A percentile compares a stretch with the other conserved stretches of the same genome.
Evolutionary conservation across 2,888 invertebrate species (phyloP).

Genomic region (Pollenia amentaria): DNA sequence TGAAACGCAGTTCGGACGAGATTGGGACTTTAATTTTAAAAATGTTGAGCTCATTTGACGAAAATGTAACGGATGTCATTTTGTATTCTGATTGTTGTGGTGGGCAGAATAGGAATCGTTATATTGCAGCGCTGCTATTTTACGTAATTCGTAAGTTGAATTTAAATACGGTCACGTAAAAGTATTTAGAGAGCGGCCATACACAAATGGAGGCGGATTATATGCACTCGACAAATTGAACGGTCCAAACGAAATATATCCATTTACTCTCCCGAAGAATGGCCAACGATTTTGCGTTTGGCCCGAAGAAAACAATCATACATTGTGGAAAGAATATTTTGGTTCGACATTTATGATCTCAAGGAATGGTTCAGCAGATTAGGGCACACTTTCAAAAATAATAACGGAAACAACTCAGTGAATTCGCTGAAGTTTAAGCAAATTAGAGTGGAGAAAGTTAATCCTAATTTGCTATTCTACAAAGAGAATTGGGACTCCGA

Average conservation of each 20-base stretch:
- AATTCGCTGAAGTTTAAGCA: constrained; percentile 17
- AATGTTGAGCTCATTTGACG: no score
- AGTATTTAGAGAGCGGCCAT: no score
- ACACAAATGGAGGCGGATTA: constrained; percentile 11
- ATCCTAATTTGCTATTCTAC: constrained; percentile 40
- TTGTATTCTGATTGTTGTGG: no score
- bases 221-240: constrained; percentile 35
- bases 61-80: no score
- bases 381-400: constrained; percentile 42
- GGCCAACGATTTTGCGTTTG: constrained; percentile 17
- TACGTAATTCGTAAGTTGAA: no score
- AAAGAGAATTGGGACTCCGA: constrained; percentile 32
- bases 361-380: constrained; percentile 46
- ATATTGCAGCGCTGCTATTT: no score
- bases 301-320: constrained; percentile 31
- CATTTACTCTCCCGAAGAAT: constrained; percentile 23
- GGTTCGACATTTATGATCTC: constrained; percentile 47
- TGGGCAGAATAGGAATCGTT: no score
- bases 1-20: no score
- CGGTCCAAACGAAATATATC: constrained; percentile 18
- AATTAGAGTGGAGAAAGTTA: no score
- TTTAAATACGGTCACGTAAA: no score
- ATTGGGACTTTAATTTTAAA: no score
- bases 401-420: constrained; percentile 33
- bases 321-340: constrained; percentile 44